phyloP scores from a whole-genome alignment of 2,797 vertebrate species.

The Hydrolagus colliei region DNA sequence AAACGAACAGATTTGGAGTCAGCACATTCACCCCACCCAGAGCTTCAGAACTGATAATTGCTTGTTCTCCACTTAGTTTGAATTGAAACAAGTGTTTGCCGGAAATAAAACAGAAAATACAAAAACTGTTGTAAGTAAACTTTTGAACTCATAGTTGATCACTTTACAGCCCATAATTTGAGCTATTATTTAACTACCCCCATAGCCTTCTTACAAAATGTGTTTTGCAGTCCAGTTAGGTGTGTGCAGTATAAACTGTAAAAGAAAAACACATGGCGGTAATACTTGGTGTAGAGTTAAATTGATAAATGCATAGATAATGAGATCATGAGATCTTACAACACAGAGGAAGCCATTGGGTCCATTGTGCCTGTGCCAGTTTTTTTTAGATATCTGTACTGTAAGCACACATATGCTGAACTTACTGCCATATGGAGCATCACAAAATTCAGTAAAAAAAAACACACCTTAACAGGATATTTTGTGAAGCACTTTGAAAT shows the following conservation, averaged over 20 bases:
- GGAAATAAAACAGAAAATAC: slow-evolving; percentile 7
- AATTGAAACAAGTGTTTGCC: background rate
- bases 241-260: background rate
- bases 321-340: too few species aligned
- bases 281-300: too few species aligned
- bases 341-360: too few species aligned
- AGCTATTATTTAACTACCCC: background rate
- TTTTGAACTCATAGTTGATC: background rate
- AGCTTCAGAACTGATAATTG: background rate
- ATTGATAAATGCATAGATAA: too few species aligned
- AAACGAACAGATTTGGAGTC: background rate
- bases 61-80: background rate
- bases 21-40: background rate
- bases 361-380: too few species aligned
- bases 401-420: too few species aligned
- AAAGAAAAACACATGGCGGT: background rate
- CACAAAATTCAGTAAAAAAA: too few species aligned
- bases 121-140: background rate
- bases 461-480: too few species aligned
- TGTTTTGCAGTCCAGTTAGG: background rate
- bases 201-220: background rate
- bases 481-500: too few species aligned
- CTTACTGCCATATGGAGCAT: too few species aligned
- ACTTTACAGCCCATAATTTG: background rate
- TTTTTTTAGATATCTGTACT: too few species aligned